Conservation (phyloP, 2,797 vertebrate species). For the Lindbergichthys nudifrons region DNA sequence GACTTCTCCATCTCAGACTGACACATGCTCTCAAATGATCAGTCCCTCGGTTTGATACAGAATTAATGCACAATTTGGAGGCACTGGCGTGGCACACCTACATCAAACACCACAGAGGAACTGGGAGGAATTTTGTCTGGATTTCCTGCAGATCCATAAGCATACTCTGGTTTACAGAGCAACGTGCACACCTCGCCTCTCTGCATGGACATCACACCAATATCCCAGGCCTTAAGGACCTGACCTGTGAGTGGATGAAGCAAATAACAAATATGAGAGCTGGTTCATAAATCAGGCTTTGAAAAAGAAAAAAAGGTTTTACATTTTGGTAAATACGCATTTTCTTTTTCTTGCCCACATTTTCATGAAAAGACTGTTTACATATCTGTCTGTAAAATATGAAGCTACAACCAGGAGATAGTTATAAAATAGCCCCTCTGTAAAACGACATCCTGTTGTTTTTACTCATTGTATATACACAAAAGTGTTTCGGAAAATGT, state of each 20-base stretch:
- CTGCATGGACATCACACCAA: constrained; percentile 93
- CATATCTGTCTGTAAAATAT: not conserved
- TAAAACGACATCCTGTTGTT: constrained; percentile 4
- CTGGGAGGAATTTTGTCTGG: constrained; percentile 93
- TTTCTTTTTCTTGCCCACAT: not conserved
- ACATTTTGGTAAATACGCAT: constrained; percentile 6
- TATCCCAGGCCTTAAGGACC: constrained; percentile 96
- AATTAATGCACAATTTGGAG: constrained; percentile 31
- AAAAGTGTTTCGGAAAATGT: too few species aligned
- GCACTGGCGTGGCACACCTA: constrained; percentile 53
- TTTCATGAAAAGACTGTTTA: not conserved
- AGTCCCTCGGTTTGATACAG: not conserved
- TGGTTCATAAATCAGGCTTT: not conserved
- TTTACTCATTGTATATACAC: constrained; percentile 6
- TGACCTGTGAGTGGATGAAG: constrained; percentile 85
- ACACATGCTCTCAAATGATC: constrained; percentile 42
- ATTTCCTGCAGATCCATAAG: constrained; percentile 90
- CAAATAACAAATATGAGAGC: not conserved
- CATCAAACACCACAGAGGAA: constrained; percentile 93
- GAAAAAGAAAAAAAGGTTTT: not conserved
- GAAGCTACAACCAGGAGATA: not conserved
- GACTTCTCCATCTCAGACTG: constrained; percentile 60
- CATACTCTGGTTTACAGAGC: constrained; percentile 93
- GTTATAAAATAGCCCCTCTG: not conserved
- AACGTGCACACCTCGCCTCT: constrained; percentile 92